A percentile compares a stretch with the other conserved stretches of the same genome.
These are phyloP conservation scores for Lordiphosa andalusiaca DNA, from an alignment of 2,888 invertebrate genomes.

Conservation along the genomic window DNA sequence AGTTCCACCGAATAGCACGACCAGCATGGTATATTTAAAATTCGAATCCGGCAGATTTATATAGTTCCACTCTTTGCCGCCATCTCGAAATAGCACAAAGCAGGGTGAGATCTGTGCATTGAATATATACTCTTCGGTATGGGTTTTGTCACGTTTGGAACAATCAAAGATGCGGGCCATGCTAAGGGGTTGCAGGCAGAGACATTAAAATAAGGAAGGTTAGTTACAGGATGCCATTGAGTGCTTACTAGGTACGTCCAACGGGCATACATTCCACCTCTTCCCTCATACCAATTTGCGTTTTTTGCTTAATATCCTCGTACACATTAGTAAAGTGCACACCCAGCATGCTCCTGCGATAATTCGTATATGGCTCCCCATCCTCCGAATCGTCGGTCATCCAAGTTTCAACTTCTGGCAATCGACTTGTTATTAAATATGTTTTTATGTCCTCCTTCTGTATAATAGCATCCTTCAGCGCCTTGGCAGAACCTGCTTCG, in stretches of 20 bases:
- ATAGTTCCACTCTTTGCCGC: conserved; percentile 86
- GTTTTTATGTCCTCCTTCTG: conserved; percentile 15
- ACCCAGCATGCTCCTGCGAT: conserved; percentile 2
- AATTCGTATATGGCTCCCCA: neutral
- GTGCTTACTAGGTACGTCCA: conserved; percentile 86
- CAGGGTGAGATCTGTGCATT: conserved; percentile 78
- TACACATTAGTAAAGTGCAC: neutral
- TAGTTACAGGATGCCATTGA: neutral
- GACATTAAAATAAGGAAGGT: too few relatives aligned
- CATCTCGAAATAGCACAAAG: conserved; percentile 84
- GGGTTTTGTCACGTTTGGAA: neutral
- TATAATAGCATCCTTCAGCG: conserved; percentile 21
- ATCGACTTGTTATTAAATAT: conserved; percentile 25
- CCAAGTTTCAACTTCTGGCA: neutral
- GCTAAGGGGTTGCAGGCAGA: too few relatives aligned
- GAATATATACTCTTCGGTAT: conserved; percentile 28
- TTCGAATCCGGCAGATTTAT: conserved; percentile 88
- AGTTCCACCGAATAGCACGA: conserved; percentile 83
- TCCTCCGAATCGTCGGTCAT: neutral
- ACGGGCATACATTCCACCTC: conserved; percentile 84
- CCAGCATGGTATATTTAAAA: conserved; percentile 89
- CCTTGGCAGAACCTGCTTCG: conserved; percentile 82
- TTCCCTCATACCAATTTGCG: conserved; percentile 14
- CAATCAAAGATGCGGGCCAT: conserved; percentile 15
- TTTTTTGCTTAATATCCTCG: conserved; percentile 12